Base-by-base conservation (phyloP, 2,113 vertebrate species). In the Xiphophorus couchianus region DNA sequence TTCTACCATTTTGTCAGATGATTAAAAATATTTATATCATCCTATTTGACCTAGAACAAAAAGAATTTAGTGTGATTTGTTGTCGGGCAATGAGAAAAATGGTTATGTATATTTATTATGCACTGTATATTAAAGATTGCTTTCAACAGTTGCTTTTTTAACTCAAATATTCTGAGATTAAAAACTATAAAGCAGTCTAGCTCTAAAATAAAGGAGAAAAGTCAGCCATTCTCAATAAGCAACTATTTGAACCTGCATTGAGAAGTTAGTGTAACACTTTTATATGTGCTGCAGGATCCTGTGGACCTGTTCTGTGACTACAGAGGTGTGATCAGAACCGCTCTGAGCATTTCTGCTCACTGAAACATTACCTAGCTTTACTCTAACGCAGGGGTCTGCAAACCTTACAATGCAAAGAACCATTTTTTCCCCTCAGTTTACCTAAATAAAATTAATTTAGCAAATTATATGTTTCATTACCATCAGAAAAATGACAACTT, bases 241-340 rank as follows among this genome's bases (percentile, higher is more conserved):
- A 44, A 48, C 17, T 48, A 48, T 19, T 48, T 48, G 44, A 48
- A 19, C 44, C 44, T 73, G 39, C 62, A 42, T 17, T 73, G 54
- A 76, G 39, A 61, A 31, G 58, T 68, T 61, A 62, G 35, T 72
- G 72, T 71, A 80, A 86, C 76, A 44, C 61, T 58, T 54, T 66
- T 77, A 84, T 80, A 78, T 85, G 66, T 79, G 81, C 72, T 74
- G 69, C n/a, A 15, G 61, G 74, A 69, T 84, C 76, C 83, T 31
- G 69, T 84, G 86, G 87, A 78, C 61, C 61, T 15, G 75, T 82
- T 84, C 71, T 84, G 86, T 86, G 82, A 88, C 71, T 74, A 71
- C n/a, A 29, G 75, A 72, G 28, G 72, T 73, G 51, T 76, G 83
- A 78, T 74, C 71, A 78, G 81, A 73, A 74, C 80, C 76, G 80